Percentiles rank a stretch among this genome's conserved stretches.
These are phyloP conservation scores for Chelmon rostratus DNA, from an alignment of 2,797 vertebrate genomes.

Conservation along the genomic window DNA sequence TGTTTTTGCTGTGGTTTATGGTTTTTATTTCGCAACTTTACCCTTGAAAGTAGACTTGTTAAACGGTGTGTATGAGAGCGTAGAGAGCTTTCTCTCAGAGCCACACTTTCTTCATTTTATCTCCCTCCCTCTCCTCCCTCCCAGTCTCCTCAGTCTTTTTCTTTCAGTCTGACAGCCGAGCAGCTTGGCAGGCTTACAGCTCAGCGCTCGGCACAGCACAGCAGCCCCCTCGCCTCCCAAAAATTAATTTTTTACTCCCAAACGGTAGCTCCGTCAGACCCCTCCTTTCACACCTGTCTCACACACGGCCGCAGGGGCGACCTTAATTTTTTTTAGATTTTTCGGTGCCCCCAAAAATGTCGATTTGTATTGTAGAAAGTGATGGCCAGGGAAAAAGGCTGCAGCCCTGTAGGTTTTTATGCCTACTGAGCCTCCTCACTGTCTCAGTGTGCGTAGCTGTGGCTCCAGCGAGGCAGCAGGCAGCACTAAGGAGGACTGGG, in stretches of 20 bases:
- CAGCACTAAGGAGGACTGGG: conserved; percentile 74
- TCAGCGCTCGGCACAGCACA: conserved; percentile 70
- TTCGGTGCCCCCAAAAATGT: conserved; percentile 79
- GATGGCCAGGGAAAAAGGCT: conserved; percentile 88
- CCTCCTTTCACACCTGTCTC: conserved; percentile 75
- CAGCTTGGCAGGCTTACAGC: conserved; percentile 82
- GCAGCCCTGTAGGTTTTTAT: conserved; percentile 84
- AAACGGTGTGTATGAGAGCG: conserved; percentile 25
- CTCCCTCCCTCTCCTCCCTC: conserved; percentile 55
- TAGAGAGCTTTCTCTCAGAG: conserved; percentile 61
- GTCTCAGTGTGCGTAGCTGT: conserved; percentile 81
- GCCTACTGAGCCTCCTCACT: conserved; percentile 82
- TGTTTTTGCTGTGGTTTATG: conserved; percentile 47
- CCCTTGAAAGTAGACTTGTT: conserved; percentile 24
- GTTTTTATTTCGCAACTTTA: conserved; percentile 55
- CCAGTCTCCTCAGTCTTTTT: conserved; percentile 57
- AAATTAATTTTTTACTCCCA: conserved; percentile 83
- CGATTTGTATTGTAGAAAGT: conserved; percentile 89
- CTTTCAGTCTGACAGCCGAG: conserved; percentile 68
- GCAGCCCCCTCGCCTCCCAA: conserved; percentile 55
- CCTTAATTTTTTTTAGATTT: conserved; percentile 86
- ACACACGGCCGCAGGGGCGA: conserved; percentile 36
- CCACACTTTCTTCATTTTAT: conserved; percentile 70
- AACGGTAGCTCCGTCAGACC: conserved; percentile 51
- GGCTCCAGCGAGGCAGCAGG: conserved; percentile 83